Percentiles rank a stretch among this genome's conserved stretches.
These are phyloP conservation scores for Drosophila tristis DNA, from an alignment of 1,140 invertebrate genomes.

Conservation along the genomic window DNA sequence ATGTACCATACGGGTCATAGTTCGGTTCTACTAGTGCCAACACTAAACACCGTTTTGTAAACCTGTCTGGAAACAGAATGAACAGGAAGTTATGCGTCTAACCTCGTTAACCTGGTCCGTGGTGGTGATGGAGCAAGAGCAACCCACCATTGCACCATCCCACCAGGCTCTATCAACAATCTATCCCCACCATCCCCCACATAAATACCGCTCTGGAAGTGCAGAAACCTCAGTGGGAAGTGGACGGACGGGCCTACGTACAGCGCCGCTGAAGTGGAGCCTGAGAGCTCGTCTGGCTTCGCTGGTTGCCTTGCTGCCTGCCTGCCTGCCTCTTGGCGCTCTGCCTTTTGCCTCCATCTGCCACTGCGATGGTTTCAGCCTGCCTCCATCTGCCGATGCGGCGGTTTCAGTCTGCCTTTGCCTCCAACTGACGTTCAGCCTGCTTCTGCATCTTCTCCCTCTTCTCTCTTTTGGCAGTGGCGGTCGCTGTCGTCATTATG, in stretches of 20 bases:
- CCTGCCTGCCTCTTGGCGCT: slow-evolving; percentile 39
- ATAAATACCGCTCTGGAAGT: slow-evolving; percentile 19
- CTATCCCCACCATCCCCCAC: slow-evolving; percentile 21
- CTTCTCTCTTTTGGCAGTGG: slow-evolving; percentile 10
- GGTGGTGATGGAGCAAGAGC: too few relatives aligned
- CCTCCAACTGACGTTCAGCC: slow-evolving; percentile 24
- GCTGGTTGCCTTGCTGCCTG: slow-evolving; percentile 39
- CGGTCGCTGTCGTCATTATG: slow-evolving; percentile 41
- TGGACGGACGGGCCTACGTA: slow-evolving; percentile 47
- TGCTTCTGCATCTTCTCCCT: slow-evolving; percentile 12
- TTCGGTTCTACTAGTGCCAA: too few relatives aligned
- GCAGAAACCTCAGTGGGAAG: slow-evolving; percentile 41
- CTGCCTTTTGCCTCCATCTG: slow-evolving; percentile 42
- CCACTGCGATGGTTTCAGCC: slow-evolving; percentile 23
- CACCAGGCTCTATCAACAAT: not conserved
- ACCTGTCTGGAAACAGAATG: too few relatives aligned
- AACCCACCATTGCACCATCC: too few relatives aligned
- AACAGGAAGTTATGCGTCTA: too few relatives aligned
- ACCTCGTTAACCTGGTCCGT: too few relatives aligned
- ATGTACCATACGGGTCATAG: too few relatives aligned
- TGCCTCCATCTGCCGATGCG: slow-evolving; percentile 43
- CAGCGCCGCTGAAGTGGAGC: slow-evolving; percentile 38
- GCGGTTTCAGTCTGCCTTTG: slow-evolving; percentile 30
- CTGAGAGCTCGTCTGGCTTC: slow-evolving; percentile 51
- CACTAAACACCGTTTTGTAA: too few relatives aligned